Conservation (phyloP, 2,113 vertebrate species). For the Hylia prasina region DNA sequence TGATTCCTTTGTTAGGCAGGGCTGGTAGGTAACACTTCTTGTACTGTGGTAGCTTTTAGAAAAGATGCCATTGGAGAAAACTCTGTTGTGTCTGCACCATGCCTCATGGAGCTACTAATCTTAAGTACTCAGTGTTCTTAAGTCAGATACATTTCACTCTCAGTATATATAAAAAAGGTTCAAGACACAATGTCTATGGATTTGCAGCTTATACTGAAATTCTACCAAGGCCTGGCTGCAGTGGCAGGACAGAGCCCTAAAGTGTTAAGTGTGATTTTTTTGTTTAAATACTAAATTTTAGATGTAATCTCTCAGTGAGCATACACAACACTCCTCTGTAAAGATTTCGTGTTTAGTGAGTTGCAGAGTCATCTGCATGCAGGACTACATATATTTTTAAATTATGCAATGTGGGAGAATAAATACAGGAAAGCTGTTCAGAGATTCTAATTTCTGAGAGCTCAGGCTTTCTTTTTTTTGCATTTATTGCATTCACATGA, state of each 20-base stretch:
- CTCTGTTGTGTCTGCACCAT: background rate
- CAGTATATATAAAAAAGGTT: background rate
- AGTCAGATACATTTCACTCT: background rate
- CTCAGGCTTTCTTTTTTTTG: background rate
- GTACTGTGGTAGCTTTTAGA: background rate
- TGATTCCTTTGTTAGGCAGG: background rate
- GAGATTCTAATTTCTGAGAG: background rate
- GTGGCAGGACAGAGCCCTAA: background rate
- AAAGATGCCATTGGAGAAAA: background rate
- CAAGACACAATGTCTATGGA: background rate
- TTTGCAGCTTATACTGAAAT: background rate
- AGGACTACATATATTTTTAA: background rate
- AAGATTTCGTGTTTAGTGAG: background rate
- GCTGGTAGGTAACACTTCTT: background rate
- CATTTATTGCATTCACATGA: background rate
- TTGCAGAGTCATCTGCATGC: background rate
- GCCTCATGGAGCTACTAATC: background rate
- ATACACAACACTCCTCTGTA: background rate
- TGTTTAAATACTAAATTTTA: background rate
- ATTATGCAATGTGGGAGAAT: background rate
- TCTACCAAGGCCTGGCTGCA: background rate
- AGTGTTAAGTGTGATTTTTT: background rate
- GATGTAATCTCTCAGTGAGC: background rate
- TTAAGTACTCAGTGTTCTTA: background rate
- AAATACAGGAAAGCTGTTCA: background rate